A percentile compares a stretch with the other conserved stretches of the same genome.
Conservation (phyloP, 2,113 vertebrate species). For the Peromyscus maniculatus region DNA sequence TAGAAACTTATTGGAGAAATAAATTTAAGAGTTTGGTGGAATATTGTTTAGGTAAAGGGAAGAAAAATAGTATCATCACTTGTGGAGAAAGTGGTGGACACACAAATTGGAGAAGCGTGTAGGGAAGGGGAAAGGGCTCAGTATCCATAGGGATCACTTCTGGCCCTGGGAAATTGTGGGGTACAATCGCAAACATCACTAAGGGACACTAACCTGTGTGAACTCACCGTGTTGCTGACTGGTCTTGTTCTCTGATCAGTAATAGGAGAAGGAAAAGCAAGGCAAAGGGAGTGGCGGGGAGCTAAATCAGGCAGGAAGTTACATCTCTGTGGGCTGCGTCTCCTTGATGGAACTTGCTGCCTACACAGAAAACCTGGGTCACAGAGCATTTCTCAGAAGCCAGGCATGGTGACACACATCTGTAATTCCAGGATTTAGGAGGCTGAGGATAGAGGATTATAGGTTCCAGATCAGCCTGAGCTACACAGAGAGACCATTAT, state of each 20-base stretch:
- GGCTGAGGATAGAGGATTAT: too few species aligned
- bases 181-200: neutral
- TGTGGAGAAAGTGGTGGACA: neutral
- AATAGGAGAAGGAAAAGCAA: neutral
- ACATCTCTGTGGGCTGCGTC: neutral
- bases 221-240: neutral
- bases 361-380: neutral
- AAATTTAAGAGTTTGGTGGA: neutral
- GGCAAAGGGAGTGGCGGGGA: neutral
- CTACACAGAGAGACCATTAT: neutral
- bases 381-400: neutral
- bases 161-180: neutral
- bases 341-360: neutral
- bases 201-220: neutral
- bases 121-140: neutral
- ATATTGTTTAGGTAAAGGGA: neutral
- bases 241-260: conserved; percentile 1
- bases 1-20: neutral
- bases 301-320: neutral
- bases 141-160: too few species aligned
- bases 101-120: neutral
- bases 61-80: neutral
- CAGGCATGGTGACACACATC: neutral
- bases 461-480: neutral
- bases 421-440: neutral